Evolutionary conservation across 2,113 vertebrate species (phyloP).

Genomic region (Jacana jacana): DNA sequence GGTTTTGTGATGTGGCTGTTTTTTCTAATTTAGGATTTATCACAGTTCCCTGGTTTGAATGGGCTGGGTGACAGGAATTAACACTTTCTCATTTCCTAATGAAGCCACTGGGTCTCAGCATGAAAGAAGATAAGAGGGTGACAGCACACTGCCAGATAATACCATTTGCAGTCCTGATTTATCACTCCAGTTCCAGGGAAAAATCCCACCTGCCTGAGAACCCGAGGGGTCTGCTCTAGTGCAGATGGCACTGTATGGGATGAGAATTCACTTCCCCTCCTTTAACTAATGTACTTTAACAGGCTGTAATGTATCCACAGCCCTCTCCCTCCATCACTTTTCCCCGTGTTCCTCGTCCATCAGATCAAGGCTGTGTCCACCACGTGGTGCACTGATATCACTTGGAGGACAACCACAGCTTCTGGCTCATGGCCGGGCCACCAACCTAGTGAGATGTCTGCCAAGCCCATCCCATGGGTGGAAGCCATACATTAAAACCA

Average conservation of each 20-base stretch:
- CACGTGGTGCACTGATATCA: not conserved
- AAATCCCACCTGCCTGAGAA: not conserved
- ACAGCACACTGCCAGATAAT: not conserved
- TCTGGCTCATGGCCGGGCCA: not conserved
- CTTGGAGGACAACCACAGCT: not conserved
- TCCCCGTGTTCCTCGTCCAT: not conserved
- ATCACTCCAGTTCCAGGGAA: not conserved
- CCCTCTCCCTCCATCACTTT: not conserved
- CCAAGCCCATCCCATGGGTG: not conserved
- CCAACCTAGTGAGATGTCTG: not conserved
- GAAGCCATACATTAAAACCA: not conserved
- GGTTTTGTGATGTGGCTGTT: not conserved
- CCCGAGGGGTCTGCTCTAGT: not conserved
- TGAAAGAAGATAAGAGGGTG: not conserved
- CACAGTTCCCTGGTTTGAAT: not conserved
- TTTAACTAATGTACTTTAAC: not conserved
- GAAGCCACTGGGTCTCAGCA: not conserved
- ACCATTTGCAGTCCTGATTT: not conserved
- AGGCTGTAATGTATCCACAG: not conserved
- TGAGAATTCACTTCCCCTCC: not conserved
- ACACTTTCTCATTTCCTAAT: not conserved
- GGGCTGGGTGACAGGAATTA: not conserved
- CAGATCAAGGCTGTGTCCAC: not conserved
- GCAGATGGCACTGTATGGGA: not conserved
- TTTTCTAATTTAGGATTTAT: not conserved